These are phyloP conservation scores for Cichladusa arquata DNA, from an alignment of 2,113 vertebrate species.

Conservation along the genomic window DNA sequence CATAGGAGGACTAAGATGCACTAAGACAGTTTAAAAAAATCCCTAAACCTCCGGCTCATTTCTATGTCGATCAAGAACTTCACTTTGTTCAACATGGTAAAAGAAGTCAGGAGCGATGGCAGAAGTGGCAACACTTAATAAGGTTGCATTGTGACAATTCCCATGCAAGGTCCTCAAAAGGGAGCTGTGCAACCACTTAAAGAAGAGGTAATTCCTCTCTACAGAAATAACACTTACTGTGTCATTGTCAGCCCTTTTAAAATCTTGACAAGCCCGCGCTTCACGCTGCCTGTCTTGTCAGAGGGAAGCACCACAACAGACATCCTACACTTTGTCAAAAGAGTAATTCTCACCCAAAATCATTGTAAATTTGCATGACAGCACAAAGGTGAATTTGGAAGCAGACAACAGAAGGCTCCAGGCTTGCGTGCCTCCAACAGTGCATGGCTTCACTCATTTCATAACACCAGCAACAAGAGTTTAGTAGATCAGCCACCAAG, in stretches of 20 bases:
- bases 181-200: background rate
- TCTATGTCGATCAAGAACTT: background rate
- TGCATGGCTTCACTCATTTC: background rate
- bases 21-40: background rate
- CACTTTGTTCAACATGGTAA: background rate
- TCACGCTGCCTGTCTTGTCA: constrained; percentile 26
- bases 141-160: background rate
- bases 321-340: constrained; percentile 63
- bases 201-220: background rate
- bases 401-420: constrained; percentile 37
- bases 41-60: background rate
- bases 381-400: constrained; percentile 60
- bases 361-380: constrained; percentile 54
- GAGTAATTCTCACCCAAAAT: constrained; percentile 65
- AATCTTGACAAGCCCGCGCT: constrained; percentile 55
- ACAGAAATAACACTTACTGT: constrained; percentile 42
- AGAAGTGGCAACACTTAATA: constrained; percentile 13
- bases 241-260: constrained; percentile 49
- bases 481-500: background rate
- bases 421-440: background rate
- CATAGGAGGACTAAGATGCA: background rate
- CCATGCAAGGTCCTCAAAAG: constrained; percentile 2
- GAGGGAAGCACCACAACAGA: constrained; percentile 58
- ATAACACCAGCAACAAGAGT: background rate
- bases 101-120: background rate